Evolutionary conservation across 2,113 vertebrate genomes (phyloP), one percentile per base, ranked within the genome.

Genomic region (Myrmophylax atrothorax): DNA sequence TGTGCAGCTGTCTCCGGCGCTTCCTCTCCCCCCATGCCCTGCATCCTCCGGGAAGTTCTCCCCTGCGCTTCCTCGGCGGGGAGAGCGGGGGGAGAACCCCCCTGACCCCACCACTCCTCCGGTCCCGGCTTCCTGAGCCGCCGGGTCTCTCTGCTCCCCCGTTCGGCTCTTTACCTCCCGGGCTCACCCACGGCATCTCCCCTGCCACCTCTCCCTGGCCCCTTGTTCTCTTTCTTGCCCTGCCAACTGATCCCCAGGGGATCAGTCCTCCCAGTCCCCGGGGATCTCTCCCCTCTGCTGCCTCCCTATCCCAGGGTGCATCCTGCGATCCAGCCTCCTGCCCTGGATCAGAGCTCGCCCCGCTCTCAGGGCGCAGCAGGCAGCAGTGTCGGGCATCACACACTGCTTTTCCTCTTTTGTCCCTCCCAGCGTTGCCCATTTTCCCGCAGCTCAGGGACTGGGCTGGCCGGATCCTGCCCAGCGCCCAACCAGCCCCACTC

Each of bases 1-100:
- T 97, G 89, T 85, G 91, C 98, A 98, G 98, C 98, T 98, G 98
- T 97, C 97, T 91, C 91, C 84, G 22, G 93, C 55, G 56, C 70
- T 97, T 98, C 97, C 94, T 96, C 96, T 85, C 96, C 73, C 89
- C 86, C 83, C 80, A 5, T 35, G 81, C 96, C 95, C 84, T 6
- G 25, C 72, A 94, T 97, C 97, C 97, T 96, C 76, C 89, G 96
- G 97, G 97, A 98, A 97, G 94, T 56, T 78, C 96, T 92, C 77
- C 94, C 96, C 49, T 93, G 90, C 19, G 69, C 86, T 97, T 96
- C 97, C 96, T 96, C 91, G 23, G 80, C n/a, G 17, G 38, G 47
- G 66, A 50, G 66, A 86, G 90, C 1, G 8, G 88, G 53, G 84
- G 84, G 81, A 68, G 58, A 74, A 49, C 13, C 20, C 78, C 70